These are phyloP conservation scores for Seriola rivoliana DNA, from an alignment of 2,113 vertebrate genomes.

Conservation along the genomic window DNA sequence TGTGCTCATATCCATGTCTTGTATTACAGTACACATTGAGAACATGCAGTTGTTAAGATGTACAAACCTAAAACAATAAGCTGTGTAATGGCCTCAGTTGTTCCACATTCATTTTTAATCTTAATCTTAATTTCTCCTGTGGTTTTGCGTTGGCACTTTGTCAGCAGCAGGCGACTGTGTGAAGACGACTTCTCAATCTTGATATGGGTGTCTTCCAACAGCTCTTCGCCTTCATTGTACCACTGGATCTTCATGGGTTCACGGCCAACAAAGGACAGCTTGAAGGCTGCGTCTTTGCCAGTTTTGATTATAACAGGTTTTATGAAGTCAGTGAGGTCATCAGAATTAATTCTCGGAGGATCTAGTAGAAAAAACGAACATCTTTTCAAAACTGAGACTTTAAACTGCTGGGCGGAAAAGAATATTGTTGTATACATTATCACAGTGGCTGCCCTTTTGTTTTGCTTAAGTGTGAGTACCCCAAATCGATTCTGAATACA, in stretches of 20 bases:
- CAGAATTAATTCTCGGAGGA: conserved; percentile 86
- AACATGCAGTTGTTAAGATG: neutral
- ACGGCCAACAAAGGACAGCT: conserved; percentile 85
- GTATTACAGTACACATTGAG: neutral
- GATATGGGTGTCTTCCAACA: conserved; percentile 76
- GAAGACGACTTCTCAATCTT: conserved; percentile 83
- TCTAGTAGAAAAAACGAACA: conserved; percentile 75
- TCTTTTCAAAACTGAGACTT: neutral
- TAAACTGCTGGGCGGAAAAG: neutral
- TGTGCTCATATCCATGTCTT: neutral
- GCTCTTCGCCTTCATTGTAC: conserved; percentile 87
- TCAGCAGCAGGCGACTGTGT: conserved; percentile 83
- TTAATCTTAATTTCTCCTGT: conserved; percentile 89
- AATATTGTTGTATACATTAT: neutral
- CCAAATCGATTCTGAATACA: neutral
- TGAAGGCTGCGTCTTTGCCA: conserved; percentile 84
- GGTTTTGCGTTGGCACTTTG: conserved; percentile 84
- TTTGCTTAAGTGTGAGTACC: neutral
- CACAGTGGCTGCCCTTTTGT: neutral
- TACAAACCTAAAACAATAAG: conserved; percentile 82
- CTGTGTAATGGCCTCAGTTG: conserved; percentile 80
- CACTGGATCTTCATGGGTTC: conserved; percentile 88
- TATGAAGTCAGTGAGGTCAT: conserved; percentile 83
- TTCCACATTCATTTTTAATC: conserved; percentile 89
- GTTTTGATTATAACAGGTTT: conserved; percentile 86